Evolutionary conservation across 2,888 invertebrate species (phyloP), one percentile per base, ranked within the genome.

Genomic region (Diaphora mendica): DNA sequence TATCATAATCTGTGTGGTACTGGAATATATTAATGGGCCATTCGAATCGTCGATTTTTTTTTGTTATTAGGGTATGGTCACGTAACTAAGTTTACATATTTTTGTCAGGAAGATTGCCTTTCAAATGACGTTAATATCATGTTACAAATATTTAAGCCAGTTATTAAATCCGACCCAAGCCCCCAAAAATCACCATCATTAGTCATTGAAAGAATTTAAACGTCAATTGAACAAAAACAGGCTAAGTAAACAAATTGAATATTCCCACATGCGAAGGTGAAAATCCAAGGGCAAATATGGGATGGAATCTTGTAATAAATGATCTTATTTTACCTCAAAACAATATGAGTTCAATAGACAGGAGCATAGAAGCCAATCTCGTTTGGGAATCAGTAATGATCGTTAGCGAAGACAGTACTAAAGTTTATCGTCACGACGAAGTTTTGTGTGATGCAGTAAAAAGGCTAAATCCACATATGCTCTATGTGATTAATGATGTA

Each of bases 201-300:
- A 93, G 88, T 95, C 93, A 94, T 86, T 83, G 85, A 81, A 87
- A 89, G 91, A 91, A 92, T 92, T 93, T 92, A 89, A 89, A 89
- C 94, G 93, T 94, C 95, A 92, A 95, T 94, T 95, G 91, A 90
- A 95, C 93, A 95, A 95, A 95, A 95, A 95, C 95, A 95, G 91
- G 88, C 87, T 92, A 91, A 90, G 88, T 87, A 93, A 94, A 95
- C 95, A 94, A 95, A 95, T 95, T 95, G 93, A 90, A 91, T 93
- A 93, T 94, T 94, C 95, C 95, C 95, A 94, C 95, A 95, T 91
- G 87, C 88, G 91, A 91, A 95, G 94, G 95, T 94, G 95, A 95
- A 95, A 95, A 95, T 95, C 92, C 91, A 89, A 92, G 91, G 90
- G 91, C 90, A 95, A 95, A 95, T 92, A 95, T 84, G 81, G 92